These are phyloP conservation scores for Rhea americana DNA, from an alignment of 2,113 vertebrate species.

Conservation along the genomic window DNA sequence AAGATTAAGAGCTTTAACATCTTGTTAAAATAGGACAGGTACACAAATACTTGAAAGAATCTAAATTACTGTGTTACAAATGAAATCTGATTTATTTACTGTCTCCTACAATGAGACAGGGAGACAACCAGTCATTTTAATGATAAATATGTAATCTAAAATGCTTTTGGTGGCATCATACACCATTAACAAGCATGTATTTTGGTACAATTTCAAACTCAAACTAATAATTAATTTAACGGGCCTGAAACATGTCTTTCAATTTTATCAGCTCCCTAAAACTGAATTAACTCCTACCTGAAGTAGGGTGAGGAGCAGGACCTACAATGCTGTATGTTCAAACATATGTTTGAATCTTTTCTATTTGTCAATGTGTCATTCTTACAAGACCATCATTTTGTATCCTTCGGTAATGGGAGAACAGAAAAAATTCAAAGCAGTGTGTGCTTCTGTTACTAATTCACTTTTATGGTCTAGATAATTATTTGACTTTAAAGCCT, in stretches of 20 bases:
- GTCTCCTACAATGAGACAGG: neutral
- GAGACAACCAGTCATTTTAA: neutral
- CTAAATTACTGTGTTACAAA: neutral
- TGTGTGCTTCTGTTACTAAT: neutral
- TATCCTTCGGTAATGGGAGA: neutral
- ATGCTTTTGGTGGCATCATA: neutral
- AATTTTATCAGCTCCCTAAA: neutral
- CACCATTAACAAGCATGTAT: neutral
- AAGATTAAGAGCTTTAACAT: neutral
- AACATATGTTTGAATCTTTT: neutral
- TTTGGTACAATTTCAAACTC: neutral
- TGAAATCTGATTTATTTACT: neutral
- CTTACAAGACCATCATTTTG: neutral
- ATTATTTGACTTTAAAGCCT: neutral
- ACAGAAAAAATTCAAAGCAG: neutral
- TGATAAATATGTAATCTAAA: neutral
- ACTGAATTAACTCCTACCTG: neutral
- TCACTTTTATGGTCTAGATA: neutral
- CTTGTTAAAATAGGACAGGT: neutral
- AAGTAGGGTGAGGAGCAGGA: neutral
- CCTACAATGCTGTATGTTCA: neutral
- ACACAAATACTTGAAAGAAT: neutral
- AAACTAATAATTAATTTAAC: neutral
- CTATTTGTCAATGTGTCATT: neutral
- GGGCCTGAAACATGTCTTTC: neutral